Evolutionary conservation across 2,113 vertebrate species (phyloP), one percentile per base, ranked within the genome.

Genomic region (Anhinga anhinga): DNA sequence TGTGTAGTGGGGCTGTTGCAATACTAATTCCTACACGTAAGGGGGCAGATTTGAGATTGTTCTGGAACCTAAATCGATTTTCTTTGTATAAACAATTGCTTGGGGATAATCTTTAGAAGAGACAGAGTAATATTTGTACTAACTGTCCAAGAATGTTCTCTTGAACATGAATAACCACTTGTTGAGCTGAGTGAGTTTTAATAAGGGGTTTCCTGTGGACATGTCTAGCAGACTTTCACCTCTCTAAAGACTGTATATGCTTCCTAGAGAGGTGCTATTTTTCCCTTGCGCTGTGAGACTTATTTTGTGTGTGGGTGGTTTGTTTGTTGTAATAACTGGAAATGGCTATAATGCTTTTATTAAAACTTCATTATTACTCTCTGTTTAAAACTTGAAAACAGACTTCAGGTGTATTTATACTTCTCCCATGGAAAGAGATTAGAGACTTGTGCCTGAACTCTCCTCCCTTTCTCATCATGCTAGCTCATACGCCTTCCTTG

Each of bases 331-430:
- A 50, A 90, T 66, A 49, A 18, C 74, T 91, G 78, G 84, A 76
- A 93, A 69, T 49, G 1, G 25, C 66, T 69, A 1, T 5, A 27
- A 58, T 0, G 25, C 58, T 82, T 94, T 82, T 27, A 92, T 21
- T 56, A 62, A 87, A 85, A 53, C 71, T n/a, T 15, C 22, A 34
- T 80, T n/a, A 47, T 63, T n/a, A 1, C 62, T 40, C 66, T 36
- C 25, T 45, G 55, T 58, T 84, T 73, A 29, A 59, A 71, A 45
- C 34, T 45, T 66, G 62, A 58, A 87, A 82, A 77, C 76, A 77
- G 53, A 27, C 62, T 93, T 88, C 82, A 95, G 95, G 90, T 95
- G 90, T 96, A 88, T 95, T 97, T 95, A 58, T 69, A 7, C 55
- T 92, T 73, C 21, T 85, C 5, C 15, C 7, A 0, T 88, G 95